Evolutionary conservation across 2,113 vertebrate species (phyloP), one percentile per base, ranked within the genome.

Genomic region (Phoxinus phoxinus): DNA sequence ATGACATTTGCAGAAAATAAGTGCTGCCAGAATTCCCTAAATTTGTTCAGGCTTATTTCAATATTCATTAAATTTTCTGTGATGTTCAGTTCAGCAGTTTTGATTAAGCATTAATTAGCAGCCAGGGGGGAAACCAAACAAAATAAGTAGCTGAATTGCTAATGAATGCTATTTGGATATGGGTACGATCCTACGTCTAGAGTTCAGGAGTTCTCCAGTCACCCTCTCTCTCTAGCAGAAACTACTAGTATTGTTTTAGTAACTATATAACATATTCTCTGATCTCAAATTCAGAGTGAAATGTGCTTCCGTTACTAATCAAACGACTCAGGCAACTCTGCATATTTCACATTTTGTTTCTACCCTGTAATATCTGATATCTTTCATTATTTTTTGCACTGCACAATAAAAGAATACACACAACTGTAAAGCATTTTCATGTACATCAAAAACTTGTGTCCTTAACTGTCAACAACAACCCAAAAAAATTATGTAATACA

Each of bases 41-140:
- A 97, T 96, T 96, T 95, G 95, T 96, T 96, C 96, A 95, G 96
- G 96, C 96, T 96, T 96, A 97, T 98, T 98, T 98, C 98, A 99
- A 99, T 99, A 99, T 99, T 99, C 97, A 99, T 99, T 97, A 97
- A 96, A 97, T 96, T 96, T 96, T 97, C 93, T 97, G 96, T 96
- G 96, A 98, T 83, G 96, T 97, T 98, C 97, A 97, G 96, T 98
- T 99, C 97, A 98, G 97, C 95, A 95, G 96, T 97, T 99, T 99
- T 95, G 95, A 99, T 99, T 97, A 98, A 98, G 97, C 97, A 98
- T 99, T 99, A 99, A 99, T 99, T 98, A 99, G 97, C 97, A 98
- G 97, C 98, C 97, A 97, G 97, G 98, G 98, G 98, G 97, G 95
- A 97, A 97, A 96, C 96, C 96, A 97, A 98, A 98, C 97, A 97